Conservation (phyloP, 2,797 vertebrate species). For the Remorina albescens region DNA sequence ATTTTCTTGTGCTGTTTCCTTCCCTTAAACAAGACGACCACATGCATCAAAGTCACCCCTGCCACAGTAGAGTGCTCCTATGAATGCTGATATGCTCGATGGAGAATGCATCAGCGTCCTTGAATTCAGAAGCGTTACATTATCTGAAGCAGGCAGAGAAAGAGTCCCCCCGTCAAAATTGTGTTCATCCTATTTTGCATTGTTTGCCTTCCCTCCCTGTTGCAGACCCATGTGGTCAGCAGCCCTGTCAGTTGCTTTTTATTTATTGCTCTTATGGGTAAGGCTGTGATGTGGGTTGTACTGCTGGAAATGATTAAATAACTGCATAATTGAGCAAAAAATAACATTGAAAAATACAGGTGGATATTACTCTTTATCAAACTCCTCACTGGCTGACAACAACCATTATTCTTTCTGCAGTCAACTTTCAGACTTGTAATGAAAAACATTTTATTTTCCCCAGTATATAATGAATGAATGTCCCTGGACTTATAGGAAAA, state of each 20-base stretch:
- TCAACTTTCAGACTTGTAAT: conserved; percentile 20
- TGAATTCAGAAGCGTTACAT: conserved; percentile 71
- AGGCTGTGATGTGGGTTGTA: conserved; percentile 22
- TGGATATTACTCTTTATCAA: conserved; percentile 20
- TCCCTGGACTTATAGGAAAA: conserved; percentile 36
- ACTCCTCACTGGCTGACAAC: background rate
- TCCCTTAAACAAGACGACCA: conserved; percentile 71
- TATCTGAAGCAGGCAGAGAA: conserved; percentile 64
- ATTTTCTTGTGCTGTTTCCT: conserved; percentile 70
- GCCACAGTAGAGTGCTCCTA: conserved; percentile 61
- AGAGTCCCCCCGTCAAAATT: conserved; percentile 55
- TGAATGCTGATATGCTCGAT: conserved; percentile 76
- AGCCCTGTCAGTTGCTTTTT: conserved; percentile 28
- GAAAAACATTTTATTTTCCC: conserved; percentile 40
- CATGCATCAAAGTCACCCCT: conserved; percentile 81
- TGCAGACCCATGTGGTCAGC: conserved; percentile 43
- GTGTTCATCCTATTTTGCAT: conserved; percentile 29
- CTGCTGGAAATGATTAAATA: conserved; percentile 38
- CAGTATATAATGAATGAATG: conserved; percentile 15
- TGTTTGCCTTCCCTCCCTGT: conserved; percentile 30
- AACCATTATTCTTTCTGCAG: conserved; percentile 18
- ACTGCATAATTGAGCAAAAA: conserved; percentile 7
- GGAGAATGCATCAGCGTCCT: conserved; percentile 72
- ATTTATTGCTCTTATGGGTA: conserved; percentile 28
- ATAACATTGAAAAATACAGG: conserved; percentile 33